Percentiles rank a stretch among this genome's conserved stretches.
These are phyloP conservation scores for Ochotona princeps DNA, from an alignment of 2,113 vertebrate genomes.

Conservation along the genomic window DNA sequence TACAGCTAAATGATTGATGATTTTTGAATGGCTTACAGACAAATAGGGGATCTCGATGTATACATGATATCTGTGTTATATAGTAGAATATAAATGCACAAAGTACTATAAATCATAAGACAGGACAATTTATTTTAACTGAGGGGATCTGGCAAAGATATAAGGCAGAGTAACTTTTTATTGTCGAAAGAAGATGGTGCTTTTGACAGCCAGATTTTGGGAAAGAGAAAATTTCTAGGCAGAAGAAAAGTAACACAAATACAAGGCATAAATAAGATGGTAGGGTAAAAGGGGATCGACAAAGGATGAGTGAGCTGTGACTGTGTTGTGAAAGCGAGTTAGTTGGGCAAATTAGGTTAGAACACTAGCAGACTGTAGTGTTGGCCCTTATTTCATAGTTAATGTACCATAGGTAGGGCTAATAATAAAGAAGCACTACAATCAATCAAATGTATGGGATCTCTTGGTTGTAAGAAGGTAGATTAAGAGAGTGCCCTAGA, in stretches of 20 bases:
- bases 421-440: background rate
- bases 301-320: background rate
- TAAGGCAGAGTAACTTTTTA: conserved; percentile 21
- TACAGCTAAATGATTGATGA: background rate
- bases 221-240: conserved; percentile 15
- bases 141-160: background rate
- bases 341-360: background rate
- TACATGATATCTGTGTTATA: background rate
- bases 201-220: background rate
- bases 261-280: background rate
- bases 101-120: background rate
- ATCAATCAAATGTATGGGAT: background rate
- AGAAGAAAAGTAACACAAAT: conserved; percentile 9
- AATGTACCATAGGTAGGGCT: background rate
- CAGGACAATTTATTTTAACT: background rate
- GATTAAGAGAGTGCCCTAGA: background rate
- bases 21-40: background rate
- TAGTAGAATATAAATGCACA: background rate
- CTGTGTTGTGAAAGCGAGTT: background rate
- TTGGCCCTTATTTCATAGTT: background rate
- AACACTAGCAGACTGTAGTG: background rate
- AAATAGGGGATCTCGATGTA: background rate
- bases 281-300: background rate
- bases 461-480: background rate
- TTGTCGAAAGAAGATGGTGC: background rate